Evolutionary conservation across 2,888 invertebrate genomes (phyloP).

Genomic region (Drepanosiphum platanoidis): DNA sequence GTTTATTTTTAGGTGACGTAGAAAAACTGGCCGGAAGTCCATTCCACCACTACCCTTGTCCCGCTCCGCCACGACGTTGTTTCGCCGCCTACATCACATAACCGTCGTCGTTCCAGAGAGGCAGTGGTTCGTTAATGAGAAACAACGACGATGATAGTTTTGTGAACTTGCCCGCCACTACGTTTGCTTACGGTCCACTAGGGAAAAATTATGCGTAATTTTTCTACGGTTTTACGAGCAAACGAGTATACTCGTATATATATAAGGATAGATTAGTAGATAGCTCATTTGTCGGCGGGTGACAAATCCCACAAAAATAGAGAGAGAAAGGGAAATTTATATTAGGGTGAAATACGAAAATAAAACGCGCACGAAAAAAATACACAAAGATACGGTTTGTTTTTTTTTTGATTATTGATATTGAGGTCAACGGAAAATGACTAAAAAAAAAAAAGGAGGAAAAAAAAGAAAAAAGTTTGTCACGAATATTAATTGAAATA

Average conservation of each 20-base stretch:
- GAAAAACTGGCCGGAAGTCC: constrained; percentile 58
- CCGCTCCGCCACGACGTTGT: background rate
- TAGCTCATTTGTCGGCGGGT: constrained; percentile 32
- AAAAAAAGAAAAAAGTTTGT: background rate
- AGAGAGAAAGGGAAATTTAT: background rate
- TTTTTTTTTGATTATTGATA: background rate
- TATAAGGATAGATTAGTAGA: background rate
- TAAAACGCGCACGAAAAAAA: constrained; percentile 18
- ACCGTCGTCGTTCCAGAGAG: background rate
- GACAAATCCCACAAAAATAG: background rate
- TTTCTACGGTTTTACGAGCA: background rate
- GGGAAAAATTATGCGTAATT: constrained; percentile 21
- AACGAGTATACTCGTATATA: background rate
- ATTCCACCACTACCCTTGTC: background rate
- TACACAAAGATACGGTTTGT: background rate
- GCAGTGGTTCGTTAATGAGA: constrained; percentile 36
- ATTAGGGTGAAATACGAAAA: constrained; percentile 26
- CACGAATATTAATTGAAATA: background rate
- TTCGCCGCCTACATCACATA: background rate
- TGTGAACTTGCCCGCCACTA: constrained; percentile 29
- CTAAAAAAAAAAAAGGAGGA: constrained; percentile 25
- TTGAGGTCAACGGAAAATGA: background rate
- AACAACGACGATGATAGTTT: constrained; percentile 57
- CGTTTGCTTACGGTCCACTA: background rate
- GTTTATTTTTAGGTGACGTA: constrained; percentile 58